Evolutionary conservation across 1,140 invertebrate species (phyloP).

Genomic region (Reticulitermes speratus): DNA sequence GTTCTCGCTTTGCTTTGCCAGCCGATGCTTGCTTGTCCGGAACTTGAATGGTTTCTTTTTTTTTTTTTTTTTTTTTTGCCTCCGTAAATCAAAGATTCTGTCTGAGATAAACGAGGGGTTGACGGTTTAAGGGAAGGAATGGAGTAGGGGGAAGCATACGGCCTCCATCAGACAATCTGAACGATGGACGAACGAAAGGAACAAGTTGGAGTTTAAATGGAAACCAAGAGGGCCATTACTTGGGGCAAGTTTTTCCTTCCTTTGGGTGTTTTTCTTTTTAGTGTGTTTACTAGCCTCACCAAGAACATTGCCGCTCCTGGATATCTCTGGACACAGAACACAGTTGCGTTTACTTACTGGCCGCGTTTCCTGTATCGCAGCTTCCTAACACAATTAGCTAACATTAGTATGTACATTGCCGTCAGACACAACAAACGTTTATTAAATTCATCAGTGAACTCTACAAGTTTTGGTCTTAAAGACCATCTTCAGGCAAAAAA

Average conservation of each 20-base stretch:
- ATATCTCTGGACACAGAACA: background rate
- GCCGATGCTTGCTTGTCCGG: background rate
- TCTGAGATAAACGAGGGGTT: constrained; percentile 23
- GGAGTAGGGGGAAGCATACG: background rate
- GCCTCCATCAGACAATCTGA: constrained; percentile 23
- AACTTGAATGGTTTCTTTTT: constrained; percentile 19
- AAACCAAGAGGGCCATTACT: constrained; percentile 23
- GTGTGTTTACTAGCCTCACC: background rate
- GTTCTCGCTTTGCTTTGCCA: background rate
- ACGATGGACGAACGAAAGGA: constrained; percentile 22
- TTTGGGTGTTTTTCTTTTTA: background rate
- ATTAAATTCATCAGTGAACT: too few relatives aligned
- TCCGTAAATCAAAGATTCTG: constrained; percentile 26
- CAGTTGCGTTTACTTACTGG: too few relatives aligned
- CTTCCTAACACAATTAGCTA: too few relatives aligned
- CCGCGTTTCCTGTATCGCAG: too few relatives aligned
- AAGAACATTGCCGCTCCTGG: background rate
- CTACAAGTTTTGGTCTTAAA: too few relatives aligned
- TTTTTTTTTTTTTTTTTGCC: constrained; percentile 20
- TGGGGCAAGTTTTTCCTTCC: background rate
- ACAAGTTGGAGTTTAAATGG: constrained; percentile 24
- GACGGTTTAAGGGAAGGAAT: constrained; percentile 5
- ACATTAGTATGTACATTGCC: too few relatives aligned
- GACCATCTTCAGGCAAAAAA: too few relatives aligned
- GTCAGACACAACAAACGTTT: too few relatives aligned